Evolutionary conservation across 2,888 invertebrate species (phyloP).

Genomic region (Drosophila birchii): DNA sequence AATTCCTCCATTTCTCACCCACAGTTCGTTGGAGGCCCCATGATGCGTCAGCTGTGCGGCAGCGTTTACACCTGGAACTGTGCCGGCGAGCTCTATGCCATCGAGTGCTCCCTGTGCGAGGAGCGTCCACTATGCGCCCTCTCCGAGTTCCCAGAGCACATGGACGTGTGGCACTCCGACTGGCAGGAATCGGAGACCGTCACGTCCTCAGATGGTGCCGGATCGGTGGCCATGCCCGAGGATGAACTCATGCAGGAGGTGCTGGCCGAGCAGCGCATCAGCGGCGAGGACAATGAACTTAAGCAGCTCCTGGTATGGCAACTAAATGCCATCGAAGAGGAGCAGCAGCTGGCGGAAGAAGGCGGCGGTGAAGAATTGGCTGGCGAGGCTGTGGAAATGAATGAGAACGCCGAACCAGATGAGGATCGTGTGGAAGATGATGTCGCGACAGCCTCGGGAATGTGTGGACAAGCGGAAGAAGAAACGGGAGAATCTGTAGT

Average conservation of each 20-base stretch:
- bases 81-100: slow-evolving; percentile 74
- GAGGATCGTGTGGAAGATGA: neutral
- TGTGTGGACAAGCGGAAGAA: neutral
- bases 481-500: slow-evolving; percentile 4
- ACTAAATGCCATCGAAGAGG: slow-evolving; percentile 52
- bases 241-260: slow-evolving; percentile 74
- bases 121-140: slow-evolving; percentile 77
- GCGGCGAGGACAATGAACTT: slow-evolving; percentile 65
- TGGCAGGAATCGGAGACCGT: slow-evolving; percentile 52
- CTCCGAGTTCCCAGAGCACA: slow-evolving; percentile 77
- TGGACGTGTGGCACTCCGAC: slow-evolving; percentile 79
- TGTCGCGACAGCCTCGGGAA: neutral
- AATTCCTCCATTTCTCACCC: too few relatives aligned
- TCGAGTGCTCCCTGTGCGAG: slow-evolving; percentile 80
- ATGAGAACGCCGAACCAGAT: neutral
- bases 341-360: neutral
- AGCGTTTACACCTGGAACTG: slow-evolving; percentile 80
- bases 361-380: neutral
- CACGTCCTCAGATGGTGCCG: neutral
- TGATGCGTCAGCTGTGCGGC: slow-evolving; percentile 68
- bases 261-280: slow-evolving; percentile 61
- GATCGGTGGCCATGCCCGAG: slow-evolving; percentile 36
- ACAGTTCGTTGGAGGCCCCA: neutral
- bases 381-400: neutral
- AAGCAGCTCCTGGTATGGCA: slow-evolving; percentile 67